phyloP scores from a whole-genome alignment of 2,888 invertebrate species.

The Odontocerum albicorne region DNA sequence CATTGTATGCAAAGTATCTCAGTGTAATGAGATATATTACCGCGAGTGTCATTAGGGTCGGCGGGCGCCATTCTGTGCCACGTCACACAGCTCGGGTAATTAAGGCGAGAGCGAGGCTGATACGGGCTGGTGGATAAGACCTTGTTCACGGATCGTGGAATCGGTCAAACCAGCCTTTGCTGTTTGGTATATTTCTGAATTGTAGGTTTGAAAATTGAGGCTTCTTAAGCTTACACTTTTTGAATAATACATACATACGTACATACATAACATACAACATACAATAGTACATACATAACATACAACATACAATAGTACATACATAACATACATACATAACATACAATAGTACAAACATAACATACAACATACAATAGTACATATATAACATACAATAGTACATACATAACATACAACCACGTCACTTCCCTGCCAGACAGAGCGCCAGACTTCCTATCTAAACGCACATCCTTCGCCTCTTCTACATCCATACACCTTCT shows the following conservation, averaged over 20 bases:
- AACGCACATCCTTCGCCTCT: too few relatives aligned
- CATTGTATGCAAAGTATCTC: slow-evolving; percentile 33
- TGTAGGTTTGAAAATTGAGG: too few relatives aligned
- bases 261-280: neutral
- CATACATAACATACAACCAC: neutral
- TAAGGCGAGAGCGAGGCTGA: neutral
- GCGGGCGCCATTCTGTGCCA: slow-evolving; percentile 5
- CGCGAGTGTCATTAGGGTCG: slow-evolving; percentile 25
- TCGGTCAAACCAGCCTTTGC: too few relatives aligned
- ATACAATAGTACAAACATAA: neutral
- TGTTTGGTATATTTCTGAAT: too few relatives aligned
- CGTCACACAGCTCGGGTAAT: neutral
- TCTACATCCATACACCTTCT: too few relatives aligned
- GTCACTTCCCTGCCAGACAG: too few relatives aligned
- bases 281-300: too few relatives aligned
- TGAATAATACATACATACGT: too few relatives aligned
- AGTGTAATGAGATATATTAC: slow-evolving; percentile 29
- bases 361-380: neutral
- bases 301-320: neutral
- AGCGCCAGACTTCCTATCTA: too few relatives aligned
- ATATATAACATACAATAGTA: neutral
- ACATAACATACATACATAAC: neutral
- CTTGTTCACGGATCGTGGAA: too few relatives aligned
- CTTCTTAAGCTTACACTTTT: too few relatives aligned
- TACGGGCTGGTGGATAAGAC: neutral